Base-by-base conservation (phyloP, 2,797 vertebrate genomes). In the Coccyzus lansbergi region DNA sequence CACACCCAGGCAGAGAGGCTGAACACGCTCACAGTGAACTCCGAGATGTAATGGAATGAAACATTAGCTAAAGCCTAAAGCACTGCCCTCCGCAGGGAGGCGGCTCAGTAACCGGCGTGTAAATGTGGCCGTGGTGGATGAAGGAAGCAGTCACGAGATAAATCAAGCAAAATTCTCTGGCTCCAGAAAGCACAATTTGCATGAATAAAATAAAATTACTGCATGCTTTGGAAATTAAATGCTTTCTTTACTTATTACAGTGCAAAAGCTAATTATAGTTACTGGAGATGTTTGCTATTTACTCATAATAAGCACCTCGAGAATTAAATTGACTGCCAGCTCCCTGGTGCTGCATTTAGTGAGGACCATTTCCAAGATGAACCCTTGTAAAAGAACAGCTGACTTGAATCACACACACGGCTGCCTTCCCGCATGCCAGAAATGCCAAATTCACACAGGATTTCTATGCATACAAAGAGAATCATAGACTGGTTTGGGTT, bases 11-110 rank as follows among this genome's bases (percentile, higher is more conserved):
- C 67, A 97, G 97, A 97, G 97, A 97, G 97, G 96, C 97, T 96
- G 94, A 97, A 98, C 97, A 97, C 97, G 97, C 97, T 98, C 94
- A 93, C 97, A 93, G 79, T 80, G 65, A 83, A 96, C 96, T 85
- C 63, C 95, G 96, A 95, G 95, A 92, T 29, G 40, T 19, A 97
- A 95, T 93, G 94, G 93, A 97, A 97, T 15, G 6, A 76, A 97
- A 96, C 86, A 94, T 94, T 88, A 97, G 96, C 97, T 92, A 96
- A 85, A 95, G 96, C 97, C 97, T 90, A 55, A 91, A 93, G 94
- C 94, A 93, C 94, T 92, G 97, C 95, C 96, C 94, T 91, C 29
- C 96, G 92, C 95, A 87, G 91, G 94, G 94, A 91, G 97, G 96
- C 93, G 0, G 33, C 4, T 31, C n/a, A 62, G 55, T 59, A 69